These are phyloP conservation scores for Hyposmocoma kahamanoa DNA, from an alignment of 1,140 invertebrate species.

Conservation along the genomic window DNA sequence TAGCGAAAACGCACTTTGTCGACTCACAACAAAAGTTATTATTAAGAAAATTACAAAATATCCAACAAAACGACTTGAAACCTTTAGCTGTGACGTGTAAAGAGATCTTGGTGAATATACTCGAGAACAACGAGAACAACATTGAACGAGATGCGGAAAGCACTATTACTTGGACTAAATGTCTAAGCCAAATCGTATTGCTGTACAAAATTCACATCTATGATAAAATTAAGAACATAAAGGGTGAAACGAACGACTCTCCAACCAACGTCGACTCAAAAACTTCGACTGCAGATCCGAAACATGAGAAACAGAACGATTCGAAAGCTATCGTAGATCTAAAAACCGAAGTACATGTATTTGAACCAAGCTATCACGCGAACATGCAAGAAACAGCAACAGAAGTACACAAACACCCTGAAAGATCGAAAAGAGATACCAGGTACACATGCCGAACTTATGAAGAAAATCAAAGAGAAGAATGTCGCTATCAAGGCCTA, in stretches of 20 bases:
- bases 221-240: too few relatives aligned
- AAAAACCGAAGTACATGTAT: slow-evolving; percentile 40
- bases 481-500: slow-evolving; percentile 33
- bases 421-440: background rate
- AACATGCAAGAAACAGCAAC: slow-evolving; percentile 21
- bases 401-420: too few relatives aligned
- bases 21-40: slow-evolving; percentile 23
- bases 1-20: background rate
- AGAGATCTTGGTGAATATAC: slow-evolving; percentile 44
- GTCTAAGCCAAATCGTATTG: slow-evolving; percentile 31
- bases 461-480: slow-evolving; percentile 29
- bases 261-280: too few relatives aligned
- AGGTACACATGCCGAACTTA: slow-evolving; percentile 33
- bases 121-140: slow-evolving; percentile 42
- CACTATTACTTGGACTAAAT: slow-evolving; percentile 9
- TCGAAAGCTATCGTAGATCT: slow-evolving; percentile 8
- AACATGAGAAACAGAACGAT: slow-evolving; percentile 12
- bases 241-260: too few relatives aligned
- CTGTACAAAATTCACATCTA: slow-evolving; percentile 43
- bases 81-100: too few relatives aligned
- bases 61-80: slow-evolving; percentile 25
- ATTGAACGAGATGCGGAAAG: slow-evolving; percentile 8
- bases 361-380: slow-evolving; percentile 47
- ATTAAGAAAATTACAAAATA: slow-evolving; percentile 45
- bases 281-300: background rate